phyloP scores from a whole-genome alignment of 2,888 invertebrate genomes.

The Thymelicus acteon region DNA sequence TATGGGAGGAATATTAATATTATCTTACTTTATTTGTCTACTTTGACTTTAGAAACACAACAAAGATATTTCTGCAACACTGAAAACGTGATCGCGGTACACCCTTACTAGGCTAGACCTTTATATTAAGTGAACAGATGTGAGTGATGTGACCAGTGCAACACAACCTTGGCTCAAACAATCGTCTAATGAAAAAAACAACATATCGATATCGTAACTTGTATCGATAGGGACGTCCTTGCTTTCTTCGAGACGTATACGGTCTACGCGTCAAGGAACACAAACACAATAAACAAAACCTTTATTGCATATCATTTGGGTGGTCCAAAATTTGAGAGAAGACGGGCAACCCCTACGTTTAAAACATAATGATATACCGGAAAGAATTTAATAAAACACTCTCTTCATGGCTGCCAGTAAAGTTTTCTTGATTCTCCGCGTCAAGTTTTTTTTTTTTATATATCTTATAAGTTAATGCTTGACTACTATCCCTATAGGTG shows the following conservation, averaged over 20 bases:
- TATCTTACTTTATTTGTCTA: too few species aligned
- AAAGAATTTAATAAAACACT: too few species aligned
- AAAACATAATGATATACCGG: too few species aligned
- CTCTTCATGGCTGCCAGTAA: too few species aligned
- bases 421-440: too few species aligned
- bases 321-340: slow-evolving; percentile 38
- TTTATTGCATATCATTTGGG: slow-evolving; percentile 49
- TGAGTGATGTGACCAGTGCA: slow-evolving; percentile 9
- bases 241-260: slow-evolving; percentile 41
- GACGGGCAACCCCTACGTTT: slow-evolving; percentile 31
- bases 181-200: slow-evolving; percentile 17
- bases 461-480: too few species aligned
- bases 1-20: too few species aligned
- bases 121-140: not conserved
- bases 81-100: not conserved
- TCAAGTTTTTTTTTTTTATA: too few species aligned
- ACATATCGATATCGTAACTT: slow-evolving; percentile 13
- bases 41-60: too few species aligned
- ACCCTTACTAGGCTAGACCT: not conserved
- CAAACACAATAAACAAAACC: slow-evolving; percentile 61
- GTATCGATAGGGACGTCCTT: slow-evolving; percentile 37
- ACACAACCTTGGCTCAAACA: slow-evolving; percentile 15
- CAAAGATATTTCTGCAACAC: too few species aligned
- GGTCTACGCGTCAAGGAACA: slow-evolving; percentile 30
- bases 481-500: too few species aligned